Evolutionary conservation across 2,797 vertebrate species (phyloP).

Genomic region (Discoglossus pictus): DNA sequence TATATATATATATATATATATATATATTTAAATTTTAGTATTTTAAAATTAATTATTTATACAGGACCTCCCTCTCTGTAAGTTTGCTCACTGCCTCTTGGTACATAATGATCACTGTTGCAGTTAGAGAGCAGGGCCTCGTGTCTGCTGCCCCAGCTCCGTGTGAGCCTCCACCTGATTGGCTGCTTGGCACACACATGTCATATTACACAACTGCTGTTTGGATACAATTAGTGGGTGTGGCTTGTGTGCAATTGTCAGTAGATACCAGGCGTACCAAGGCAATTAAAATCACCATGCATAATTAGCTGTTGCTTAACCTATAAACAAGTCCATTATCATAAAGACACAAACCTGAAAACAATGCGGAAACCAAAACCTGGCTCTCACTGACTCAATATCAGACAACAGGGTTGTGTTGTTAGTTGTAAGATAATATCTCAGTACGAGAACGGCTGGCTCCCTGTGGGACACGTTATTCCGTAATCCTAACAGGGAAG

Average conservation of each 20-base stretch:
- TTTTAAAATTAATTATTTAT: too few relatives aligned
- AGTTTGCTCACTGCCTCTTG: too few relatives aligned
- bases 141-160: background rate
- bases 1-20: too few relatives aligned
- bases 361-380: background rate
- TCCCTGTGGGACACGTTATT: too few relatives aligned
- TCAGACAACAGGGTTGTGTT: too few relatives aligned
- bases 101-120: too few relatives aligned
- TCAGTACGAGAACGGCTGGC: too few relatives aligned
- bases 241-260: background rate
- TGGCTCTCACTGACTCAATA: background rate
- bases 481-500: too few relatives aligned
- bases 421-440: too few relatives aligned
- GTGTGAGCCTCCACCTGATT: background rate
- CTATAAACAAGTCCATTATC: background rate
- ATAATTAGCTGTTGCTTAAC: constrained; percentile 10
- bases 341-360: background rate
- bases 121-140: too few relatives aligned
- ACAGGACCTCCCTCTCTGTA: too few relatives aligned
- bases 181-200: background rate
- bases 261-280: background rate
- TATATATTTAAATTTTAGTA: too few relatives aligned
- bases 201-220: constrained; percentile 2
- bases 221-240: background rate
- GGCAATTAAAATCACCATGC: constrained; percentile 1